Conservation (phyloP, 2,113 vertebrate genomes). For the Cranoglanis bouderius region DNA sequence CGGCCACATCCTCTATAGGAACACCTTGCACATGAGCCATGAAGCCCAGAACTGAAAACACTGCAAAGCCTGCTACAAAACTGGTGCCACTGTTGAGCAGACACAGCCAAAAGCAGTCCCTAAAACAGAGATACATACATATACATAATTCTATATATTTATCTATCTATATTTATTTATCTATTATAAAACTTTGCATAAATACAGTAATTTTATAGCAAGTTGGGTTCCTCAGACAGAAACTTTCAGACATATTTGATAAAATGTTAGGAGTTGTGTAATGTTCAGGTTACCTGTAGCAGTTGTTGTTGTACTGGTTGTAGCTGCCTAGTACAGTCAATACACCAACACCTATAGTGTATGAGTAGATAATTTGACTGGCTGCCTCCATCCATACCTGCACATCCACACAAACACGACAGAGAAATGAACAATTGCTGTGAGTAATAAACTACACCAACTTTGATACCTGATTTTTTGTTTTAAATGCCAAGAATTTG, state of each 20-base stretch:
- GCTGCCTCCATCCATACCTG: constrained; percentile 79
- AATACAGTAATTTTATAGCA: neutral
- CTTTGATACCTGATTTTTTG: neutral
- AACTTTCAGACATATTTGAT: no score
- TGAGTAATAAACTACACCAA: neutral
- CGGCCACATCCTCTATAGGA: constrained; percentile 71
- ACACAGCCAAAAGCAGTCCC: constrained; percentile 72
- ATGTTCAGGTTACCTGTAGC: constrained; percentile 65
- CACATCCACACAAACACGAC: constrained; percentile 3
- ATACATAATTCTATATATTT: neutral
- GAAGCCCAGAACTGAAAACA: constrained; percentile 78
- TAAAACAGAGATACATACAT: constrained; percentile 45
- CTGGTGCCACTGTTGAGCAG: constrained; percentile 75
- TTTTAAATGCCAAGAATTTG: no score
- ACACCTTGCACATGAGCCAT: constrained; percentile 74
- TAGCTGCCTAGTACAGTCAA: constrained; percentile 69
- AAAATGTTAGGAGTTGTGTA: neutral
- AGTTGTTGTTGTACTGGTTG: constrained; percentile 73
- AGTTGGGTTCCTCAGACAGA: neutral
- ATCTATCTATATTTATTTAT: no score
- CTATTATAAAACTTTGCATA: no score
- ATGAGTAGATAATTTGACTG: constrained; percentile 73
- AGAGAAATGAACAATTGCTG: neutral
- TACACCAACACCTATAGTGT: constrained; percentile 65
- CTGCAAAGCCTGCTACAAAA: constrained; percentile 74